Percentiles rank a stretch among this genome's conserved stretches.
These are phyloP conservation scores for Euura saliciscinereae DNA, from an alignment of 1,140 invertebrate genomes.

Conservation along the genomic window DNA sequence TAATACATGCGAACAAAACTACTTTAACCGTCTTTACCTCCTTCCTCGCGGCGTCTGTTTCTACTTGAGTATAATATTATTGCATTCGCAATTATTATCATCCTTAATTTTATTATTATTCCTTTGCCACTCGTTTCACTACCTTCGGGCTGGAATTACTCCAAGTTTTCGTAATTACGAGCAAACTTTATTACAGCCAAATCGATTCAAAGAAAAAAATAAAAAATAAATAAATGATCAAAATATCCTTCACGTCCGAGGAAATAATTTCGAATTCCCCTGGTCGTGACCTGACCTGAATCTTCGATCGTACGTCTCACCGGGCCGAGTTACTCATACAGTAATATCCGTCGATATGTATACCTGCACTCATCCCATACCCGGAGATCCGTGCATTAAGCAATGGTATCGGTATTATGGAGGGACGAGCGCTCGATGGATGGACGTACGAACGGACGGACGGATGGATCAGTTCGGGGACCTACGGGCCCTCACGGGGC, in stretches of 20 bases:
- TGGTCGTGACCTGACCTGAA: not conserved
- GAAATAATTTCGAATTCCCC: not conserved
- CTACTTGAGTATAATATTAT: not conserved
- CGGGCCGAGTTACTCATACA: conserved; percentile 8
- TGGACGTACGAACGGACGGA: conserved; percentile 42
- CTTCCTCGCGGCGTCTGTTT: not conserved
- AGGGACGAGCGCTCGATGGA: conserved; percentile 21
- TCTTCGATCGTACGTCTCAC: conserved; percentile 15
- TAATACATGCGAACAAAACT: conserved; percentile 1
- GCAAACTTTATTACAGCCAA: no score
- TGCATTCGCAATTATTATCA: not conserved
- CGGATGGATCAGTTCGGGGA: conserved; percentile 19
- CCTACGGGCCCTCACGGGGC: conserved; percentile 28
- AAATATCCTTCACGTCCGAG: conserved; percentile 1
- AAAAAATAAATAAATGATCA: not conserved
- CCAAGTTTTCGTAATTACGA: no score
- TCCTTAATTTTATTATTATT: not conserved
- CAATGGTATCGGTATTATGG: conserved; percentile 7
- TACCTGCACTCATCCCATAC: not conserved
- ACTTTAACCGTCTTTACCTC: not conserved
- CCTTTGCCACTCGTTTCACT: no score
- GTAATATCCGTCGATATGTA: not conserved
- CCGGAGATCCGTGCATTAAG: not conserved
- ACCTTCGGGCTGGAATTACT: no score
- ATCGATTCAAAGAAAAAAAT: no score